These are phyloP conservation scores for Elegia similella DNA, from an alignment of 2,888 invertebrate genomes.

Conservation along the genomic window DNA sequence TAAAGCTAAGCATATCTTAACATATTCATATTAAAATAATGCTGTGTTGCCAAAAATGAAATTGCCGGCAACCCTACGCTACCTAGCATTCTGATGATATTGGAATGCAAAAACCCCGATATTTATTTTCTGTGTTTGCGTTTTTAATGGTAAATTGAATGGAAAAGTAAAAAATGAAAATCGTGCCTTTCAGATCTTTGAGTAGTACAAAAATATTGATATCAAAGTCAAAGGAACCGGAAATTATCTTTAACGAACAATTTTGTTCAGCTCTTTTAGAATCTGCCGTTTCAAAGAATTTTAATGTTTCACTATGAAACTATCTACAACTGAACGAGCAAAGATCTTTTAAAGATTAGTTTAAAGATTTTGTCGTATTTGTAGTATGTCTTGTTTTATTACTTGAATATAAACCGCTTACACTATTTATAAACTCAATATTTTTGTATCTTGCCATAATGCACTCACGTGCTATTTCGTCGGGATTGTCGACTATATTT, in stretches of 20 bases:
- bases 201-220: conserved; percentile 9
- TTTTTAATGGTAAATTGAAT: conserved; percentile 19
- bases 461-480: too few relatives aligned
- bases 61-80: conserved; percentile 7
- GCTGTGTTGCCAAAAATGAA: not conserved
- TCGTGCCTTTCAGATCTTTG: conserved; percentile 8
- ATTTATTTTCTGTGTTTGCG: conserved; percentile 19
- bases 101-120: conserved; percentile 17
- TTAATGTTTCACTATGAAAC: not conserved
- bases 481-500: too few relatives aligned
- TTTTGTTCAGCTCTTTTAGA: not conserved
- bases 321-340: not conserved
- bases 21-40: not conserved
- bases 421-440: not conserved
- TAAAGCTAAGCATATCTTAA: not conserved
- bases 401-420: too few relatives aligned
- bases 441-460: not conserved
- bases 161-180: conserved; percentile 17
- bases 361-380: too few relatives aligned
- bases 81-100: conserved; percentile 15
- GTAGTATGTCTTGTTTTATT: too few relatives aligned
- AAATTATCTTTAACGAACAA: conserved; percentile 6
- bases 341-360: too few relatives aligned
- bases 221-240: conserved; percentile 5
- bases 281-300: not conserved